Percentiles rank a stretch among this genome's conserved stretches.
These are phyloP conservation scores for Nasonia vitripennis DNA, from an alignment of 1,140 invertebrate species.

Conservation along the genomic window DNA sequence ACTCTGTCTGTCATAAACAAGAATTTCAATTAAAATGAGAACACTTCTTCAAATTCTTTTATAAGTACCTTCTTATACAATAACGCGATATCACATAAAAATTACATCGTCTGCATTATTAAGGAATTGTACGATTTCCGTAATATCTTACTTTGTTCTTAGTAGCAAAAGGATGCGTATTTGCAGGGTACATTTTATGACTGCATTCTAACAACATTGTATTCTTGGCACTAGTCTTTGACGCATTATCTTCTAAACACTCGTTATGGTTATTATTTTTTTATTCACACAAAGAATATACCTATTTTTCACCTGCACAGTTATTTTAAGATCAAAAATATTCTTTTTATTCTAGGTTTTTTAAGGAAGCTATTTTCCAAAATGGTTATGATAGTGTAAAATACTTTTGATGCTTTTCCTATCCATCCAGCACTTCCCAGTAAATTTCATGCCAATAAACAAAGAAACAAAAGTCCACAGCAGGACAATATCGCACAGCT, in stretches of 20 bases:
- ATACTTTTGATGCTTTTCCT: neutral
- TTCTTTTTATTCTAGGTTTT: neutral
- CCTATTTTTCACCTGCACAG: neutral
- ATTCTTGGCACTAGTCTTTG: neutral
- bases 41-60: too few relatives aligned
- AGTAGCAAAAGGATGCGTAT: neutral
- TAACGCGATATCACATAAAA: neutral
- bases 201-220: neutral
- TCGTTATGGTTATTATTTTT: neutral
- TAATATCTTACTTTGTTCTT: constrained; percentile 20
- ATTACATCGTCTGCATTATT: too few relatives aligned
- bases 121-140: neutral
- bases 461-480: neutral
- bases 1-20: too few relatives aligned
- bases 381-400: neutral
- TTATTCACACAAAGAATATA: neutral
- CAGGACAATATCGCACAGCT: neutral
- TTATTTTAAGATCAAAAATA: neutral
- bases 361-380: too few relatives aligned
- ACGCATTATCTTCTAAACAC: neutral
- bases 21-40: too few relatives aligned
- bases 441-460: neutral
- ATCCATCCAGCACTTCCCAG: neutral
- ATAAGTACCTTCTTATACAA: too few relatives aligned
- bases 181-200: neutral